These are phyloP conservation scores for Torymus tubicola DNA, from an alignment of 2,888 invertebrate species.

Conservation along the genomic window DNA sequence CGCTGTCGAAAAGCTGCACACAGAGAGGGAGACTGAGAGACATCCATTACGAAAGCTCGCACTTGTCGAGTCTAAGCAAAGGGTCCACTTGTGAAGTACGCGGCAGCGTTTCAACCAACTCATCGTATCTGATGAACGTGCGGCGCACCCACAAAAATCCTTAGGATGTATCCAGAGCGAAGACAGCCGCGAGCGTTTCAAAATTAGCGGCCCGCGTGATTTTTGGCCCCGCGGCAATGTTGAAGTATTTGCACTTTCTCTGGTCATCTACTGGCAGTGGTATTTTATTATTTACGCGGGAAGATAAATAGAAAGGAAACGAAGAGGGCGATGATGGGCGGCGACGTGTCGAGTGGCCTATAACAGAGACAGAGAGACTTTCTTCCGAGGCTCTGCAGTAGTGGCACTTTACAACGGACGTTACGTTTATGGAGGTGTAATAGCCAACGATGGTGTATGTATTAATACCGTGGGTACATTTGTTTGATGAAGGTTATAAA, in stretches of 20 bases:
- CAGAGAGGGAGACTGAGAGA: background rate
- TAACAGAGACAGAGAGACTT: constrained; percentile 8
- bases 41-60: background rate
- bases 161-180: background rate
- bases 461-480: no score
- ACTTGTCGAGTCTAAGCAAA: background rate
- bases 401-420: no score
- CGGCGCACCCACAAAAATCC: background rate
- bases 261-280: background rate
- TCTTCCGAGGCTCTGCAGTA: background rate
- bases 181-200: constrained; percentile 9
- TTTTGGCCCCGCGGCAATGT: background rate
- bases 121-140: no score
- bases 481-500: no score
- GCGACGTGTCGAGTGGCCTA: constrained; percentile 10
- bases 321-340: background rate
- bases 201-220: constrained; percentile 13
- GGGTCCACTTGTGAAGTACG: no score
- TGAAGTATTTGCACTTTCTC: constrained; percentile 33
- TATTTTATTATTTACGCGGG: constrained; percentile 31
- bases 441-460: no score
- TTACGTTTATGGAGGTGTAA: no score
- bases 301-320: constrained; percentile 40
- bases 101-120: no score
- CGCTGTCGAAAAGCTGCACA: no score